Conservation (phyloP, 2,888 invertebrate species). For the Apeira syringaria region DNA sequence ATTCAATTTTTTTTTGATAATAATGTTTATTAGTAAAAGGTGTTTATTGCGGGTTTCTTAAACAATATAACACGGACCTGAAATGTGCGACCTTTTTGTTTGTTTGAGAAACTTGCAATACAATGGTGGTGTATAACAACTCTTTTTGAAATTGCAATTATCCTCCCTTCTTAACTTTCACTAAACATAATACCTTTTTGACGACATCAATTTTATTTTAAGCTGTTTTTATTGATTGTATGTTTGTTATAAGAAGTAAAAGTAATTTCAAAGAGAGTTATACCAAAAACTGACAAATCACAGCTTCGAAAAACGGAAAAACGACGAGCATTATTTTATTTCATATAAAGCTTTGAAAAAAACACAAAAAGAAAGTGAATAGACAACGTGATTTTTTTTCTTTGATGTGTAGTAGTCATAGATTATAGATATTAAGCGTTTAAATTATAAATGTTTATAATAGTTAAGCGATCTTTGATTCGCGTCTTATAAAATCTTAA, state of each 20-base stretch:
- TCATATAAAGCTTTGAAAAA: constrained; percentile 45
- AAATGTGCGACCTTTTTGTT: constrained; percentile 12
- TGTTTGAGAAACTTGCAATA: constrained; percentile 28
- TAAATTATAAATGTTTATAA: constrained; percentile 50
- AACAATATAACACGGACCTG: constrained; percentile 7
- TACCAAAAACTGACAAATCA: constrained; percentile 41
- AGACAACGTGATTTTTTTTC: constrained; percentile 22
- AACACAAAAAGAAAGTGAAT: constrained; percentile 36
- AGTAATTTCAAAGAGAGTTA: constrained; percentile 43
- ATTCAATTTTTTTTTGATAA: constrained; percentile 1
- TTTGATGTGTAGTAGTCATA: constrained; percentile 38
- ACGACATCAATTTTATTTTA: too few relatives aligned
- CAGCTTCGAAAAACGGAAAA: constrained; percentile 66
- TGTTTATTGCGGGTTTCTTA: constrained; percentile 33
- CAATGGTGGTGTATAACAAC: constrained; percentile 24
- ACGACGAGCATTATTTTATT: constrained; percentile 62
- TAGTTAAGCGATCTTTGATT: constrained; percentile 34
- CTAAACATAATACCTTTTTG: too few relatives aligned
- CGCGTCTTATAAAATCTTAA: constrained; percentile 53
- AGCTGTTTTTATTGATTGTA: too few relatives aligned
- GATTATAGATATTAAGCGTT: constrained; percentile 44
- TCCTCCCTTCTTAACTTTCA: neutral
- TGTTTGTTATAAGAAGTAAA: constrained; percentile 5
- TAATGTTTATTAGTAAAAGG: constrained; percentile 43
- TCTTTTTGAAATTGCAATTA: constrained; percentile 25